phyloP scores from a whole-genome alignment of 2,797 vertebrate species.

The Amblyraja radiata region DNA sequence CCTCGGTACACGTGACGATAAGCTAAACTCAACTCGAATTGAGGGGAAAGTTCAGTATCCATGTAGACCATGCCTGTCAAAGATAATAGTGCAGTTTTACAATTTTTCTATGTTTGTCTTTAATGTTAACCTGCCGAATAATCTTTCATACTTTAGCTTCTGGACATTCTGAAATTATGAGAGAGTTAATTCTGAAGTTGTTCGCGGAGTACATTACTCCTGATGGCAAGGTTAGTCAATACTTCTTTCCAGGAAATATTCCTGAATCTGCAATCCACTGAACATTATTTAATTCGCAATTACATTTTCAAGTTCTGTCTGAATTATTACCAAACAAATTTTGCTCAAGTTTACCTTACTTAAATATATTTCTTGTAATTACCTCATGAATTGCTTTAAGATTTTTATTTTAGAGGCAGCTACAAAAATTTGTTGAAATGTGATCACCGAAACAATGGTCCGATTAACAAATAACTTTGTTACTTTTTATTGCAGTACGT shows the following conservation, averaged over 20 bases:
- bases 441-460: not conserved
- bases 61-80: not conserved
- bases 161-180: constrained; percentile 59
- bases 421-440: too few species aligned
- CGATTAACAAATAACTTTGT: not conserved
- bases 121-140: not conserved
- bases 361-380: not conserved
- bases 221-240: constrained; percentile 63
- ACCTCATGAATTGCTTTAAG: not conserved
- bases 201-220: constrained; percentile 66
- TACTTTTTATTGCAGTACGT: constrained; percentile 53
- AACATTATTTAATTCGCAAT: not conserved
- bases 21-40: not conserved
- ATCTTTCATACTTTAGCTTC: constrained; percentile 49
- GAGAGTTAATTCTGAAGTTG: constrained; percentile 64
- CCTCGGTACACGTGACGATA: too few species aligned
- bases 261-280: not conserved
- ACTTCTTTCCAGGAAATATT: constrained; percentile 24
- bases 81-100: not conserved
- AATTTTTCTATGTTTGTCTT: not conserved
- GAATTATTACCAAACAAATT: not conserved
- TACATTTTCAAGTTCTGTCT: not conserved
- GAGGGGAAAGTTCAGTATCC: not conserved
- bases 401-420: not conserved
- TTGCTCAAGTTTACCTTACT: not conserved